A percentile compares a stretch with the other conserved stretches of the same genome.
phyloP scores from a whole-genome alignment of 2,888 invertebrate genomes.

The Scrobipalpa atriplicella region DNA sequence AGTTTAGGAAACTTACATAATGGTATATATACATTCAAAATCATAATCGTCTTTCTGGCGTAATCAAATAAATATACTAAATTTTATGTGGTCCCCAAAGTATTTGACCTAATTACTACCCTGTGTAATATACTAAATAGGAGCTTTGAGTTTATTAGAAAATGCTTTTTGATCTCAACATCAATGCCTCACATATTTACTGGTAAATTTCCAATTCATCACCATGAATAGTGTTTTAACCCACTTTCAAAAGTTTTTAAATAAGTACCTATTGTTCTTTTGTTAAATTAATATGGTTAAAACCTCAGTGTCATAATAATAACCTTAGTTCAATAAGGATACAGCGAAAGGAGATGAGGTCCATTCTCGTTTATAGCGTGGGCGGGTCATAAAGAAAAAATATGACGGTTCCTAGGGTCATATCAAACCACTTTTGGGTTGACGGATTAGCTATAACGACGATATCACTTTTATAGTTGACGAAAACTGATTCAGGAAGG shows the following conservation, averaged over 20 bases:
- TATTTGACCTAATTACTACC: constrained; percentile 15
- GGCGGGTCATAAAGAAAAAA: constrained; percentile 11
- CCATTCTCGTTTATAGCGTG: background rate
- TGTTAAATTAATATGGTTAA: background rate
- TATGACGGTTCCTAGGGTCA: background rate
- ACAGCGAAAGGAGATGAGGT: background rate
- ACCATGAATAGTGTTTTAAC: too few species aligned
- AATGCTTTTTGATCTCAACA: background rate
- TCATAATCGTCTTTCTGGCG: background rate
- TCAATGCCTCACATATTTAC: background rate
- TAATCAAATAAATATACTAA: background rate
- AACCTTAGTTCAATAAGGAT: constrained; percentile 1
- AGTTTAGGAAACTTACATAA: too few species aligned
- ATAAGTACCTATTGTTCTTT: too few species aligned
- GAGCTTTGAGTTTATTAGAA: background rate
- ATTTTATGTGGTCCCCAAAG: constrained; percentile 11
- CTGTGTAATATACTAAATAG: constrained; percentile 1
- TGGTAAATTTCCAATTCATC: too few species aligned
- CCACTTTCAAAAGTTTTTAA: too few species aligned
- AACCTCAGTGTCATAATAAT: background rate
- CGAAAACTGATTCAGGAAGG: constrained; percentile 1
- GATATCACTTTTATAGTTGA: background rate
- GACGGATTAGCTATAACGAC: background rate
- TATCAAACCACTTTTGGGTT: background rate
- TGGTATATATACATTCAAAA: too few species aligned